Percentiles rank a stretch among this genome's conserved stretches.
These are phyloP conservation scores for Heterodera carotae DNA, from an alignment of 1,140 invertebrate species.

Conservation along the genomic window DNA sequence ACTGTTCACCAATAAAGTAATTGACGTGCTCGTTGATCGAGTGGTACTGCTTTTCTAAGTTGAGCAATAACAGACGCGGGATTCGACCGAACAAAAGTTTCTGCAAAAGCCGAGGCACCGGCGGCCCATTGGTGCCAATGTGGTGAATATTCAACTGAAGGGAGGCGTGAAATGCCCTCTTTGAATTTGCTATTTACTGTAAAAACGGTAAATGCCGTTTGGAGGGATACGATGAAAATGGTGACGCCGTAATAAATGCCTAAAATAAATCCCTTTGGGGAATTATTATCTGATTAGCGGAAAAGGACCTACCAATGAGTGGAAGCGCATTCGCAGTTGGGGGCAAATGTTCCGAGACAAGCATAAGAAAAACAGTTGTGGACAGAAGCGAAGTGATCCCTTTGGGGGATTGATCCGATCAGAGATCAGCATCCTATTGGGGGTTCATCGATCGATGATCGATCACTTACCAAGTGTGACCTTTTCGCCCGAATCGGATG, in stretches of 20 bases:
- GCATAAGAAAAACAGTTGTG: conserved; percentile 91
- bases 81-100: conserved; percentile 72
- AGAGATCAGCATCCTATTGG: no score
- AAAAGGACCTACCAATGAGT: conserved; percentile 75
- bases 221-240: conserved; percentile 84
- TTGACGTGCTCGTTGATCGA: conserved; percentile 62
- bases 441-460: no score
- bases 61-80: conserved; percentile 69
- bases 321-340: conserved; percentile 84
- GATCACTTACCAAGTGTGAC: conserved; percentile 65
- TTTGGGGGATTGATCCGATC: conserved; percentile 16
- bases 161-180: neutral
- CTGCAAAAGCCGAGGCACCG: conserved; percentile 75
- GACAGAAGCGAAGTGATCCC: conserved; percentile 85
- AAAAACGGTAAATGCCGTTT: conserved; percentile 77
- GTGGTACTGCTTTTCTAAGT: conserved; percentile 66
- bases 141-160: conserved; percentile 78
- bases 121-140: conserved; percentile 77
- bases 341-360: conserved; percentile 84
- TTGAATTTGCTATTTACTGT: conserved; percentile 61
- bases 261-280: no score
- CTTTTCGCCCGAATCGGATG: conserved; percentile 86
- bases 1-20: conserved; percentile 53
- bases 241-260: conserved; percentile 84
- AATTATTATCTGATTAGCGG: neutral